Conservation (phyloP, 2,797 vertebrate genomes). For the Alca torda region DNA sequence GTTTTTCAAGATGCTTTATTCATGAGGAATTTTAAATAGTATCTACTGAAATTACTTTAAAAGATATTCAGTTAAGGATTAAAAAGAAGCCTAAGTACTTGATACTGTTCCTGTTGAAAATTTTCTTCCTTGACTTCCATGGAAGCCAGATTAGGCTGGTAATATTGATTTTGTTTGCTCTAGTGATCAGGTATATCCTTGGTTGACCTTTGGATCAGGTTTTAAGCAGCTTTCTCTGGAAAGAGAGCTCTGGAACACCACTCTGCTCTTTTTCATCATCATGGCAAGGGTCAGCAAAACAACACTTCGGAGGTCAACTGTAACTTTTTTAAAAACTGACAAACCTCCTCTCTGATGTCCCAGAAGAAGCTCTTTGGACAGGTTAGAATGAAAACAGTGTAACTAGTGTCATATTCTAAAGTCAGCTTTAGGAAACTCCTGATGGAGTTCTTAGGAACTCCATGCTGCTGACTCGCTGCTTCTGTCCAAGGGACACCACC, state of each 20-base stretch:
- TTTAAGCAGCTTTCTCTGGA: background rate
- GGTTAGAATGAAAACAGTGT: background rate
- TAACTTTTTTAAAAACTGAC: background rate
- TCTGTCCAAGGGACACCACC: background rate
- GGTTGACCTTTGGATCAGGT: background rate
- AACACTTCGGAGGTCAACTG: background rate
- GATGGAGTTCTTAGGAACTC: background rate
- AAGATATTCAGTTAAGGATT: background rate
- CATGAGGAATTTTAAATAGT: background rate
- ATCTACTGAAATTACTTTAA: background rate
- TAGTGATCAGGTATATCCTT: background rate
- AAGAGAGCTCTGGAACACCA: background rate
- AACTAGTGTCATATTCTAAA: background rate
- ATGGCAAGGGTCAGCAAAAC: background rate
- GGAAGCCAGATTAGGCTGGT: background rate
- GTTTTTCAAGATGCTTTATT: background rate
- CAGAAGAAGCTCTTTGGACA: background rate
- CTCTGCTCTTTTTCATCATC: background rate
- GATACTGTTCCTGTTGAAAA: background rate
- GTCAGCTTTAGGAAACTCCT: background rate
- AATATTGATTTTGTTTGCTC: background rate
- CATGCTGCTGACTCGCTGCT: background rate
- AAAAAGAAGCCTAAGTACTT: background rate
- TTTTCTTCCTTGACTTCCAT: background rate
- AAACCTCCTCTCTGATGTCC: background rate